These are phyloP conservation scores for Rhagium mordax DNA, from an alignment of 2,888 invertebrate genomes.

Conservation along the genomic window DNA sequence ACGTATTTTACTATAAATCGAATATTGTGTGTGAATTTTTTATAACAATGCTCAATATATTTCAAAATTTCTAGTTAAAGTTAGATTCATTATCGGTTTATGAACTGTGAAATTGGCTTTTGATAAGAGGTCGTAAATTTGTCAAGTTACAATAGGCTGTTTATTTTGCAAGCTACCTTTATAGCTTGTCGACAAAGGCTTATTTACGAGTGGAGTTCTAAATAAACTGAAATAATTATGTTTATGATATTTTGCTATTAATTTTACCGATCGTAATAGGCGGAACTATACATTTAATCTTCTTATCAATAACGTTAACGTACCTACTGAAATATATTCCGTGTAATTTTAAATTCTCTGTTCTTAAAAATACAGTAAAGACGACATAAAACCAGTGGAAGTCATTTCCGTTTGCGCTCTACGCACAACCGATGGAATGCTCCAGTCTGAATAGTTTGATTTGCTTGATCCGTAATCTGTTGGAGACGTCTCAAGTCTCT, in stretches of 20 bases:
- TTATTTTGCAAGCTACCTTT: constrained; percentile 9
- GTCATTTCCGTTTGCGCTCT: too few species aligned
- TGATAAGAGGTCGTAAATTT: constrained; percentile 25
- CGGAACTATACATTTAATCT: not conserved
- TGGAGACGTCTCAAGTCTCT: too few species aligned
- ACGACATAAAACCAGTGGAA: too few species aligned
- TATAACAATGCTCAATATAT: too few species aligned
- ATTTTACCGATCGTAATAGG: not conserved
- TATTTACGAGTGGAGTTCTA: not conserved
- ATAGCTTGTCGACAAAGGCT: not conserved
- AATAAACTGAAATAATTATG: not conserved
- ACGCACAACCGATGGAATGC: too few species aligned
- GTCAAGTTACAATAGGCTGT: constrained; percentile 17
- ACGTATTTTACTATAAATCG: too few species aligned
- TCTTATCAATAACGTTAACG: not conserved
- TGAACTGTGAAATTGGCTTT: constrained; percentile 21
- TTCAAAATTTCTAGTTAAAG: not conserved
- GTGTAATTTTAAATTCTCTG: too few species aligned
- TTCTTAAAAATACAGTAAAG: too few species aligned
- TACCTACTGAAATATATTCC: not conserved
- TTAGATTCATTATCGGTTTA: constrained; percentile 16
- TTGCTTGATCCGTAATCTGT: too few species aligned
- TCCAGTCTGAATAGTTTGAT: too few species aligned
- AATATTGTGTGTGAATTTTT: too few species aligned
- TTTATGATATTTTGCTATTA: not conserved